Percentiles rank a stretch among this genome's conserved stretches.
Conservation (phyloP, 2,888 invertebrate species). For the Polylopha cassiicola region DNA sequence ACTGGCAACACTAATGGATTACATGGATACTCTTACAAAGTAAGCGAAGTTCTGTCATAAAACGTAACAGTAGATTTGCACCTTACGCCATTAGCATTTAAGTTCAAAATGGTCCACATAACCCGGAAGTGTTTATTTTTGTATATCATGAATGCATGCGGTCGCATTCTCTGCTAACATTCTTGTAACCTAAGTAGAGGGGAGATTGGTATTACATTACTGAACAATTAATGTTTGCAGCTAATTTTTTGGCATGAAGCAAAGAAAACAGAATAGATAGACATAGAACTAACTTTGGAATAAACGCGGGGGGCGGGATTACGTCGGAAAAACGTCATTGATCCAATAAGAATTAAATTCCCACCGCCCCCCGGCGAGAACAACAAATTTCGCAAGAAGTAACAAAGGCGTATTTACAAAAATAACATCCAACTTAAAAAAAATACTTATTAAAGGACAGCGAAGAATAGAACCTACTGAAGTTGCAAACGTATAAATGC, state of each 20-base stretch:
- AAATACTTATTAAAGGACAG: conserved; percentile 40
- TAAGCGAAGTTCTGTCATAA: too few relatives aligned
- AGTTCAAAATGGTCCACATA: too few relatives aligned
- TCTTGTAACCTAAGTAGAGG: conserved; percentile 63
- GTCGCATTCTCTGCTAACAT: conserved; percentile 50
- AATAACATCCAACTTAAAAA: conserved; percentile 29
- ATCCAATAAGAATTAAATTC: conserved; percentile 16
- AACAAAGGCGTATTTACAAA: conserved; percentile 32
- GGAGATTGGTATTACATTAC: conserved; percentile 59
- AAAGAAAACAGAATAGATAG: conserved; percentile 55
- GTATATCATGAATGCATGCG: conserved; percentile 14
- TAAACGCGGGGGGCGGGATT: conserved; percentile 52
- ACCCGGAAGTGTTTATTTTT: too few relatives aligned
- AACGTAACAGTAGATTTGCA: too few relatives aligned
- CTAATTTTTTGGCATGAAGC: conserved; percentile 75
- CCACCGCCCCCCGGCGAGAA: conserved; percentile 26
- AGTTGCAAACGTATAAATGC: conserved; percentile 69
- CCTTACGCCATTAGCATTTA: conserved; percentile 2
- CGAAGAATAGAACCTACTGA: conserved; percentile 47
- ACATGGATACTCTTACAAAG: neutral
- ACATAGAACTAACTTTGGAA: conserved; percentile 64
- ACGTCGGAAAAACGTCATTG: conserved; percentile 2
- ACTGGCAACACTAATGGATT: too few relatives aligned
- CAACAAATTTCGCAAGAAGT: conserved; percentile 34
- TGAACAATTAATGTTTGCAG: conserved; percentile 62